Evolutionary conservation across 2,888 invertebrate species (phyloP).

Genomic region (Arrhopalites spinosus): DNA sequence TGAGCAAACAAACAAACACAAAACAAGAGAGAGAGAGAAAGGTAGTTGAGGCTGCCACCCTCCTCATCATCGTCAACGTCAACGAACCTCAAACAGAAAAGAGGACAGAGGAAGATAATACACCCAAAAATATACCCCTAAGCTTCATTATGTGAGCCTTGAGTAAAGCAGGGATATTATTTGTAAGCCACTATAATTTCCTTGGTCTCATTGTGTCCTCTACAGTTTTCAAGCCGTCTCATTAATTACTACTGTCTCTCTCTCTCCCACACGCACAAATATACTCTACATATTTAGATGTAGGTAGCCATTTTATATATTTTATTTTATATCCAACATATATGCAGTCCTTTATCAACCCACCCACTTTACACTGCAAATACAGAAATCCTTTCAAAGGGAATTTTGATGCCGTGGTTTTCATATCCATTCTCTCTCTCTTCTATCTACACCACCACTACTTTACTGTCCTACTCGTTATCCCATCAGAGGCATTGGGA

Average conservation of each 20-base stretch:
- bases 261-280: background rate
- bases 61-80: background rate
- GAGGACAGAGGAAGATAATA: constrained; percentile 12
- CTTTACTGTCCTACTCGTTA: background rate
- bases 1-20: background rate
- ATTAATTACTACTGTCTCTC: constrained; percentile 28
- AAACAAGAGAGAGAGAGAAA: background rate
- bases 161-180: constrained; percentile 29
- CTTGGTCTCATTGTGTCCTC: constrained; percentile 24
- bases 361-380: constrained; percentile 18
- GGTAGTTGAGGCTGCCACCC: background rate
- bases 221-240: constrained; percentile 21
- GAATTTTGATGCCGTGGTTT: constrained; percentile 5
- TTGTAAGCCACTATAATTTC: constrained; percentile 33
- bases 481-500: background rate
- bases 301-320: too few relatives aligned
- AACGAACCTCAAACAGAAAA: constrained; percentile 7
- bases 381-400: constrained; percentile 18
- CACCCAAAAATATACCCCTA: constrained; percentile 13
- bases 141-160: constrained; percentile 22
- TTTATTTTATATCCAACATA: too few relatives aligned
- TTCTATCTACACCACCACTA: background rate
- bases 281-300: too few relatives aligned
- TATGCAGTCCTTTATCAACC: background rate
- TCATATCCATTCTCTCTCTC: background rate